phyloP scores from a whole-genome alignment of 2,113 vertebrate species.

The Leucopternis melanops region DNA sequence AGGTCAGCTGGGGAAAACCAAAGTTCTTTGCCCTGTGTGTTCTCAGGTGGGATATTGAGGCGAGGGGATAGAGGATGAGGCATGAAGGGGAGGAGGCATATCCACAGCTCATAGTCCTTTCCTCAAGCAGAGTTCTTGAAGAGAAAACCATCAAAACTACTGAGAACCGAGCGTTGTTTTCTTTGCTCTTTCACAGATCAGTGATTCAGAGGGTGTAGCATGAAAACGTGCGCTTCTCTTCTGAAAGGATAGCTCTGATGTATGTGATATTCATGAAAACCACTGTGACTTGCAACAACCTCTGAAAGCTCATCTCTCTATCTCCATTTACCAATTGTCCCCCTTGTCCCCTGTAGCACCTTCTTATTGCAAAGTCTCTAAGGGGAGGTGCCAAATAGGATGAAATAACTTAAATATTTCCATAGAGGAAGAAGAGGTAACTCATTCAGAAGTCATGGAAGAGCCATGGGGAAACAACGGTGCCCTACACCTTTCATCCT shows the following conservation, averaged over 20 bases:
- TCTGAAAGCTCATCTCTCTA: neutral
- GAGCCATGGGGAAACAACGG: no score
- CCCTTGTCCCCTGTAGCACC: neutral
- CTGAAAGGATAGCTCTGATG: neutral
- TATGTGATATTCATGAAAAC: neutral
- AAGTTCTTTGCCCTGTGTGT: neutral
- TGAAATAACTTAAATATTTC: neutral
- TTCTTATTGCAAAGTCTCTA: neutral
- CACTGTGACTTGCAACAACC: neutral
- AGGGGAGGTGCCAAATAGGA: neutral
- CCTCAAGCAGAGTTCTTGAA: neutral
- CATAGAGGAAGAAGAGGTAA: neutral
- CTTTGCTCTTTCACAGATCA: neutral
- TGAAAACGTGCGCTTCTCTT: neutral
- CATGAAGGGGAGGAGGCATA: neutral
- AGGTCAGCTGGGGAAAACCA: neutral
- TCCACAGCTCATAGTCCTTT: neutral
- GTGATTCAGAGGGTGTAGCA: neutral
- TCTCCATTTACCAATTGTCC: neutral
- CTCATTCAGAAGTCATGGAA: neutral
- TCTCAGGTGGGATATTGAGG: neutral
- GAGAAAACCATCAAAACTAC: neutral
- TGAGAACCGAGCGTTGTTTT: neutral
- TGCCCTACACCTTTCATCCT: no score
- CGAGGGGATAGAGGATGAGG: neutral